Conservation (phyloP, 2,888 invertebrate genomes). For the Meta bourneti region DNA sequence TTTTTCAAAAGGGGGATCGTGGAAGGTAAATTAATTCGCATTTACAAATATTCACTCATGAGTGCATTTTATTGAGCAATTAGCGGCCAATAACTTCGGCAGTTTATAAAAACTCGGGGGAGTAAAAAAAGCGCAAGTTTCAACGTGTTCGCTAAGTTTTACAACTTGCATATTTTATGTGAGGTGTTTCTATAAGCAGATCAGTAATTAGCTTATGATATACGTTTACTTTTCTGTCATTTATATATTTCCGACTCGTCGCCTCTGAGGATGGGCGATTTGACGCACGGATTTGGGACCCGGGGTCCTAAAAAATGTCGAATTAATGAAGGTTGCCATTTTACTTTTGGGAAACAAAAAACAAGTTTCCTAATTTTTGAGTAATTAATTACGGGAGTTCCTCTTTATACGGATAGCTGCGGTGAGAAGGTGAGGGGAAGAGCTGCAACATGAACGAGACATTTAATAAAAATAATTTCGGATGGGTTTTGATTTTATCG, state of each 20-base stretch:
- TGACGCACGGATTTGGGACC: constrained; percentile 27
- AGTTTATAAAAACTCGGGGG: constrained; percentile 42
- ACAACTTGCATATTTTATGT: constrained; percentile 45
- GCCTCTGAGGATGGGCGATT: neutral
- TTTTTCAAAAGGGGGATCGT: constrained; percentile 29
- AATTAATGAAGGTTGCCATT: constrained; percentile 8
- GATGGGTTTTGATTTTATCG: neutral
- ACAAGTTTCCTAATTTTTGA: neutral
- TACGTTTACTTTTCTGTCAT: constrained; percentile 57
- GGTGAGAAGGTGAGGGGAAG: neutral
- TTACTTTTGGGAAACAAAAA: neutral
- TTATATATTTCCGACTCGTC: constrained; percentile 36
- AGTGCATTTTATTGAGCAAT: constrained; percentile 72
- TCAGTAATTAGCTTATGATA: constrained; percentile 54
- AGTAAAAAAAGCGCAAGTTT: constrained; percentile 8
- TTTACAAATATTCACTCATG: constrained; percentile 69
- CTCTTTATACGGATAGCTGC: neutral
- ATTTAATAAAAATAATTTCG: constrained; percentile 25
- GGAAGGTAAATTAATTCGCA: constrained; percentile 66
- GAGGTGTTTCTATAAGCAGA: constrained; percentile 17
- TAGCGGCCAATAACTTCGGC: constrained; percentile 60
- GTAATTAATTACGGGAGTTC: constrained; percentile 44
- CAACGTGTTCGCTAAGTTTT: constrained; percentile 31
- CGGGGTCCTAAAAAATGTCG: constrained; percentile 27
- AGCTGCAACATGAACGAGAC: neutral